Percentiles rank a stretch among this genome's conserved stretches.
phyloP scores from a whole-genome alignment of 2,797 vertebrate species.

The Ciconia nigra region DNA sequence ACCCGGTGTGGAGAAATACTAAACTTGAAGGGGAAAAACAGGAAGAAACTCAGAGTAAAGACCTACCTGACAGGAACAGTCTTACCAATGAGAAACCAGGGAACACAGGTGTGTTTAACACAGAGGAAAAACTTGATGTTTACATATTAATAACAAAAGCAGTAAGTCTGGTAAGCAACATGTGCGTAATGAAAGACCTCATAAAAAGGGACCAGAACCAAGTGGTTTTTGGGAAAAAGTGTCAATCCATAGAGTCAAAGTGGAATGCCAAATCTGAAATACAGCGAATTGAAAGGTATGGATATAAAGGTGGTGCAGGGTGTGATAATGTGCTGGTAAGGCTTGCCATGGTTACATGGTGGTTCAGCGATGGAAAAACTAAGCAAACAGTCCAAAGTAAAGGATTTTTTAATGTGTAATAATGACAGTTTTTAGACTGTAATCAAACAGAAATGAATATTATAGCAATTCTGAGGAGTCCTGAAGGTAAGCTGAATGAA shows the following conservation, averaged over 20 bases:
- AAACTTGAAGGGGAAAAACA: neutral
- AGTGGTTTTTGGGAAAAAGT: neutral
- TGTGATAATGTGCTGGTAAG: neutral
- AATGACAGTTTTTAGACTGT: neutral
- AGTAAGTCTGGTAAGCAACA: neutral
- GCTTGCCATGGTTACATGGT: neutral
- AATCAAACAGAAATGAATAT: neutral
- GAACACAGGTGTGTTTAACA: neutral
- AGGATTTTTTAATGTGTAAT: neutral
- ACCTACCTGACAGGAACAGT: neutral
- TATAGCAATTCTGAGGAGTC: neutral
- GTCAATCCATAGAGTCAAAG: neutral
- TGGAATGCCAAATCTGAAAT: neutral
- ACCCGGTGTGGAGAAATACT: neutral
- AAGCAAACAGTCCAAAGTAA: neutral
- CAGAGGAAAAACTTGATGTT: neutral
- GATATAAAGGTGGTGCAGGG: neutral
- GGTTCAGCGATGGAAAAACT: neutral
- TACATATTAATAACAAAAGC: neutral
- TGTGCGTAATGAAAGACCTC: neutral
- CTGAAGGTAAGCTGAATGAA: neutral
- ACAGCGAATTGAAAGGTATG: neutral
- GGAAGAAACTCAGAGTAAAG: neutral
- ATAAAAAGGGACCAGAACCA: neutral
- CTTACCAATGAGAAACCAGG: neutral